Evolutionary conservation across 2,888 invertebrate species (phyloP).

Genomic region (Pristionchus arcanus): DNA sequence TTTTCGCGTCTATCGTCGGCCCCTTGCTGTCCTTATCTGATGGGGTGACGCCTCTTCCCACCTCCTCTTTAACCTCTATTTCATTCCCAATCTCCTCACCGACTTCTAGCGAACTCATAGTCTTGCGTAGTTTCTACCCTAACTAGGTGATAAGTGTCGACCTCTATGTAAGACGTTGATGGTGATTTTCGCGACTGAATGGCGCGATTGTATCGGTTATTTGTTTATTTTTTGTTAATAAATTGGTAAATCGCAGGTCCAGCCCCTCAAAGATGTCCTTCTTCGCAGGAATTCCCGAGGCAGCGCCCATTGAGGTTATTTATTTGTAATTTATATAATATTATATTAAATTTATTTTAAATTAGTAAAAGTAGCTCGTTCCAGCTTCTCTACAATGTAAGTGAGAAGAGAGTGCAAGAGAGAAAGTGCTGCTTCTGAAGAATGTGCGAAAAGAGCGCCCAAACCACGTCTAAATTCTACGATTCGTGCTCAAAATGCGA

Average conservation of each 20-base stretch:
- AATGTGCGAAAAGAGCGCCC: too few relatives aligned
- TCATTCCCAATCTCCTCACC: background rate
- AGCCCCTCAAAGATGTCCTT: conserved; percentile 63
- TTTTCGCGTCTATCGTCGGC: background rate
- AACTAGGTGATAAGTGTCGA: background rate
- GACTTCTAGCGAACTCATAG: conserved; percentile 21
- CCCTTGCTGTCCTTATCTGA: conserved; percentile 21
- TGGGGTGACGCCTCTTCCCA: conserved; percentile 48
- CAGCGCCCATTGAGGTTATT: conserved; percentile 69
- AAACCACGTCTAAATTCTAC: background rate
- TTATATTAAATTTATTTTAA: background rate
- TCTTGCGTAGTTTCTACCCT: conserved; percentile 30
- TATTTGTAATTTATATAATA: background rate
- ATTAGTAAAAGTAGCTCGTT: background rate
- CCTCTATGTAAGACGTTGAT: background rate
- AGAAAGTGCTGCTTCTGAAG: background rate
- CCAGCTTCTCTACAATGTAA: conserved; percentile 2
- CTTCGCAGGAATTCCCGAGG: conserved; percentile 71
- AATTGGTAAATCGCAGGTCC: background rate
- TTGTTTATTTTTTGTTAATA: background rate
- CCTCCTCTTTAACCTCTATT: background rate
- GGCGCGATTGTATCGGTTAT: background rate
- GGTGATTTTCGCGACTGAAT: background rate
- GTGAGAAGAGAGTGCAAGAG: background rate
- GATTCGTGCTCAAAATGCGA: background rate